Percentiles rank a stretch among this genome's conserved stretches.
Conservation (phyloP, 2,113 vertebrate genomes). For the Pholis gunnellus region DNA sequence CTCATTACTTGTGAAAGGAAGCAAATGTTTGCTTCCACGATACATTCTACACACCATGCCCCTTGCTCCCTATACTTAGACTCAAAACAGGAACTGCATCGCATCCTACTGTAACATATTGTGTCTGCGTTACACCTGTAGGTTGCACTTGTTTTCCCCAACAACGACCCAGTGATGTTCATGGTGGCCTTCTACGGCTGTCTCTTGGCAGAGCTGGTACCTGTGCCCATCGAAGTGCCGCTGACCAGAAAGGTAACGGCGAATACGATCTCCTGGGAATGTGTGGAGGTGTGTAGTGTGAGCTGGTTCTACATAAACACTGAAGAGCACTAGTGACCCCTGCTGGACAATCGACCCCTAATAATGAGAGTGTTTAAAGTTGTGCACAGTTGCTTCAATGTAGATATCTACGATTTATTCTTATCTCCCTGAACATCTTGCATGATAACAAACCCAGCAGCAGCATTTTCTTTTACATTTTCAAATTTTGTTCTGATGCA, state of each 20-base stretch:
- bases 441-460: background rate
- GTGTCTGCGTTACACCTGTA: conserved; percentile 59
- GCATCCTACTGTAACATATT: background rate
- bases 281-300: background rate
- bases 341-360: conserved; percentile 53
- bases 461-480: conserved; percentile 14
- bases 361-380: background rate
- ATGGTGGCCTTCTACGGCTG: conserved; percentile 98
- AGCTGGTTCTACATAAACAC: background rate
- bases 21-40: conserved; percentile 10
- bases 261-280: background rate
- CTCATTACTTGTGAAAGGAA: background rate
- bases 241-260: conserved; percentile 93
- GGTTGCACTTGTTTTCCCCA: conserved; percentile 97
- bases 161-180: conserved; percentile 96
- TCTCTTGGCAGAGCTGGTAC: conserved; percentile 94
- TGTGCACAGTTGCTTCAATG: background rate
- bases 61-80: background rate
- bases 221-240: conserved; percentile 96
- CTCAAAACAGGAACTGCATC: background rate
- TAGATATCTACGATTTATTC: background rate
- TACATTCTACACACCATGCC: background rate
- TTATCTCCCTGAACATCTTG: background rate
- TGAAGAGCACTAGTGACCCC: conserved; percentile 64
- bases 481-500: conserved; percentile 20